A percentile compares a stretch with the other conserved stretches of the same genome.
Conservation (phyloP, 2,888 invertebrate species). For the Protonemura montana region DNA sequence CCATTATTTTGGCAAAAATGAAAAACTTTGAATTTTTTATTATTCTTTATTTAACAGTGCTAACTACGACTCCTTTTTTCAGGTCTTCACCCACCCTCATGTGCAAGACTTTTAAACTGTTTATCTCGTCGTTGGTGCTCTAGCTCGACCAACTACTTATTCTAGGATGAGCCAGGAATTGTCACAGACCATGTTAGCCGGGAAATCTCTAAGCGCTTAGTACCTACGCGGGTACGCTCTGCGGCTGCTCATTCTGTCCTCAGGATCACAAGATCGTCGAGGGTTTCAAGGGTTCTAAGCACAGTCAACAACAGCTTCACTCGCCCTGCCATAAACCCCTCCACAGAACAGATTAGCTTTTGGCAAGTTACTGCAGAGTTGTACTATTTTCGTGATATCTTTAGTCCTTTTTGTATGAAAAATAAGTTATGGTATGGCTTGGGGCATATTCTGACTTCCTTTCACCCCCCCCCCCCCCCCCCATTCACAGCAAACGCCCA, state of each 20-base stretch:
- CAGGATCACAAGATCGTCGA: neutral
- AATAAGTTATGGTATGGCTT: neutral
- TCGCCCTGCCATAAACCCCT: neutral
- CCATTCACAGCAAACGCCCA: neutral
- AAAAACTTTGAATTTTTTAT: no score
- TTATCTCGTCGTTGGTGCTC: no score
- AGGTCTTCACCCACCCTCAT: no score
- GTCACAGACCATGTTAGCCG: no score
- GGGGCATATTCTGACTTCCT: neutral
- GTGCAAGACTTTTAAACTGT: no score
- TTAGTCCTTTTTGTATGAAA: neutral
- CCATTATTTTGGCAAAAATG: no score
- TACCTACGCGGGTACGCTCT: neutral
- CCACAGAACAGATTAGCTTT: neutral
- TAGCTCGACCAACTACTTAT: no score
- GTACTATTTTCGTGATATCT: neutral
- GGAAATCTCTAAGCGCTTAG: no score
- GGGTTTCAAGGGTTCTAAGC: neutral
- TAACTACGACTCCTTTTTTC: no score
- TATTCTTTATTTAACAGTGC: no score
- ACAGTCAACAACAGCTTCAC: neutral
- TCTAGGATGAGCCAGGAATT: no score
- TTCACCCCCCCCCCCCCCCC: neutral
- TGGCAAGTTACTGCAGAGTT: neutral
- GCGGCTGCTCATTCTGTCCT: neutral